phyloP scores from a whole-genome alignment of 2,797 vertebrate genomes.

The Acipenser transmontanus region DNA sequence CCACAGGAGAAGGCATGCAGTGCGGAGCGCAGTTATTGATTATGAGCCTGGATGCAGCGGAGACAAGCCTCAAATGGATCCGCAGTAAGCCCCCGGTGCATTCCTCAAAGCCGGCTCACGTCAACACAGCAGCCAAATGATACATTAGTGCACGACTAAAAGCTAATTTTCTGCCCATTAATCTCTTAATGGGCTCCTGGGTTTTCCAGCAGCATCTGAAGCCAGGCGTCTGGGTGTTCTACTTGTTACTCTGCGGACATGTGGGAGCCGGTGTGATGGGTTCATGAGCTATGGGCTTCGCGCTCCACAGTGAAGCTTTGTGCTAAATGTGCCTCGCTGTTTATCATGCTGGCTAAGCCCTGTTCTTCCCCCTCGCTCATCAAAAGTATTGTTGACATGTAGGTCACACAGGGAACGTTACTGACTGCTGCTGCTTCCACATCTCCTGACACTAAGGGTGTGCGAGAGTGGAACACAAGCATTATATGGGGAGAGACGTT shows the following conservation, averaged over 20 bases:
- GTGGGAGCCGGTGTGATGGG: no score
- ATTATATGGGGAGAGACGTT: no score
- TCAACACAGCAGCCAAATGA: slow-evolving; percentile 37
- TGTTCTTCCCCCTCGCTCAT: no score
- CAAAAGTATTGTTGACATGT: no score
- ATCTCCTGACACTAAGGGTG: no score
- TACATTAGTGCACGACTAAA: slow-evolving; percentile 39
- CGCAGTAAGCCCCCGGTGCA: slow-evolving; percentile 39
- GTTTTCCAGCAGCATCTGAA: slow-evolving; percentile 17
- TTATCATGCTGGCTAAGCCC: no score
- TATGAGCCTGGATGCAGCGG: slow-evolving; percentile 38
- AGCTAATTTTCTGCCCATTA: slow-evolving; percentile 30
- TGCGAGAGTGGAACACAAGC: no score
- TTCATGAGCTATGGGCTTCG: no score
- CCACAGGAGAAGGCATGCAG: slow-evolving; percentile 29
- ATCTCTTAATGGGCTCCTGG: slow-evolving; percentile 22
- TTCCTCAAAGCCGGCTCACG: slow-evolving; percentile 39
- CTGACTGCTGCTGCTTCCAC: no score
- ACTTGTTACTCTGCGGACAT: neutral
- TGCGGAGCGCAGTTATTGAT: slow-evolving; percentile 40
- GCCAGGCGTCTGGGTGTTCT: neutral
- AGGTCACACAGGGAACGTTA: no score
- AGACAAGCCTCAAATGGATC: slow-evolving; percentile 35
- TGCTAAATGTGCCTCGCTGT: no score
- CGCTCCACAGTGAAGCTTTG: no score